Evolutionary conservation across 2,797 vertebrate species (phyloP), one percentile per base, ranked within the genome.

Genomic region (Mallotus villosus): DNA sequence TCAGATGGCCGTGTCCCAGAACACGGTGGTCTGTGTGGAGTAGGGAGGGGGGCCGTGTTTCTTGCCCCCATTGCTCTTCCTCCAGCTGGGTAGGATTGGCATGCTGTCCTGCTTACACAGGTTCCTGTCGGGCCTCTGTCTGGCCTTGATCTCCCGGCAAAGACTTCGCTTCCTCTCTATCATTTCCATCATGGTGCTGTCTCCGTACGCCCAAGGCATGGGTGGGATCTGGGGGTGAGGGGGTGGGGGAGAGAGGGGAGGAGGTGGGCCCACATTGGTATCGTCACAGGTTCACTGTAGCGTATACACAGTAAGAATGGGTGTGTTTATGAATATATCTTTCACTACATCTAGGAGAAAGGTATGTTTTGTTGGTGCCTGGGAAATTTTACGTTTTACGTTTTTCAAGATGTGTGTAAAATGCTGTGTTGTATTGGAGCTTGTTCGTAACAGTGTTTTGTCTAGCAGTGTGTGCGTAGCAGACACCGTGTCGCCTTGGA

Each of bases 41-140:
- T 97, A 98, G 25, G 96, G 96, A 2, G 96, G 95, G 14, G 96
- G 96, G 62, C 93, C 94, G 80, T 90, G 93, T 76, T 94, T 95
- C 90, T 95, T 95, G 71, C 91, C 84, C 55, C 93, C 92, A 0
- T 93, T 90, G 27, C 79, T 96, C 90, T 94, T 96, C 90, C 92
- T 98, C 96, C 96, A 98, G 83, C 95, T 97, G 0, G 96, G 96
- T 34, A 97, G 88, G 82, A 95, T 95, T 71, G 97, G 96, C 96
- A 97, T 96, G 90, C 95, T 97, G 87, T 98, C 97, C 90, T 98
- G 97, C 84, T 99, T 97, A 81, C 94, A 96, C 86, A 98, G 94
- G 79, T 95, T 95, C 88, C 95, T 97, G 81, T 97, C 95, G 0
- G 94, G 84, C 71, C 95, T 94, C 90, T 96, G 96, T 12, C 95